Conservation (phyloP, 2,797 vertebrate species). For the Microhierax caerulescens region DNA sequence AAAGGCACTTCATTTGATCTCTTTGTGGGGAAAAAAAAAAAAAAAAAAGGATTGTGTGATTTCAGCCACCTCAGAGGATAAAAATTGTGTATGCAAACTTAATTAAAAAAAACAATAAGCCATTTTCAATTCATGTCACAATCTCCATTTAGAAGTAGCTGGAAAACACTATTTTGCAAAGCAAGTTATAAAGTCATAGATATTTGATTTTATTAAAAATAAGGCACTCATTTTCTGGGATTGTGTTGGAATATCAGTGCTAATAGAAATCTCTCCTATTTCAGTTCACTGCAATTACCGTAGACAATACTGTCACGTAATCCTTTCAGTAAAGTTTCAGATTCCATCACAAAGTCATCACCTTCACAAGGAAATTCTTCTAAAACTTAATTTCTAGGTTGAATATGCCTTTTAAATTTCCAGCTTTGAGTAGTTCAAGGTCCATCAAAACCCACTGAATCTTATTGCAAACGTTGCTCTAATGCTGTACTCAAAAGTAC, state of each 20-base stretch:
- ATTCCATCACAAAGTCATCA: background rate
- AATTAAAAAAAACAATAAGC: background rate
- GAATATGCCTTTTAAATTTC: background rate
- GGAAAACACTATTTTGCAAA: background rate
- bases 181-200: background rate
- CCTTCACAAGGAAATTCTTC: background rate
- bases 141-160: background rate
- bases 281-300: background rate
- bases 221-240: background rate
- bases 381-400: background rate
- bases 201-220: background rate
- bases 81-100: background rate
- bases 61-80: background rate
- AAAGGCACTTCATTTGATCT: background rate
- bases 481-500: background rate
- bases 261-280: background rate
- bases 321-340: background rate
- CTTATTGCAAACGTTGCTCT: background rate
- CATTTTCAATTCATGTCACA: background rate
- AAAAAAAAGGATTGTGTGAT: background rate
- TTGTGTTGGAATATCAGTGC: background rate
- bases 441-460: background rate
- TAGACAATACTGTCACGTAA: background rate
- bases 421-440: background rate
- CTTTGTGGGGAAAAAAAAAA: background rate